A percentile compares a stretch with the other conserved stretches of the same genome.
These are phyloP conservation scores for Malurus elegans DNA, from an alignment of 2,113 vertebrate genomes.

Conservation along the genomic window DNA sequence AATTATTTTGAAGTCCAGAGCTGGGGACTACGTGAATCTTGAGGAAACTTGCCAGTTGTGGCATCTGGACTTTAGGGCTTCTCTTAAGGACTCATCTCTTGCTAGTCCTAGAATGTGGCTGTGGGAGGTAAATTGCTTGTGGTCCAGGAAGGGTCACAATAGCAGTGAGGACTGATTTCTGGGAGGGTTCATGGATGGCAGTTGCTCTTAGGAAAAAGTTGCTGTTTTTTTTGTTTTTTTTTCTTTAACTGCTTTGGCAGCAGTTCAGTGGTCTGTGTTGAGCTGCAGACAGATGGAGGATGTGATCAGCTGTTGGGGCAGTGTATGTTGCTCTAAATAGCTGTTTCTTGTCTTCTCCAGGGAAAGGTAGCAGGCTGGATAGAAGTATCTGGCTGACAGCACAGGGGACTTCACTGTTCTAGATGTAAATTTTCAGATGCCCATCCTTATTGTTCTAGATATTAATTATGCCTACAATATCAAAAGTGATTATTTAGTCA, in stretches of 20 bases:
- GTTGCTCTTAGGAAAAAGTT: background rate
- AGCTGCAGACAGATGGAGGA: conserved; percentile 41
- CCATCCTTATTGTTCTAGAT: background rate
- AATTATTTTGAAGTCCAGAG: background rate
- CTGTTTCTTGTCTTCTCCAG: conserved; percentile 1
- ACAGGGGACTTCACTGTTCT: background rate
- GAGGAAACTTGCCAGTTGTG: background rate
- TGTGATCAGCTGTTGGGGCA: conserved; percentile 56
- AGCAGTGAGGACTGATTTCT: background rate
- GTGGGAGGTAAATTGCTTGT: background rate
- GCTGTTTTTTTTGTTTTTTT: background rate
- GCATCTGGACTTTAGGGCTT: background rate
- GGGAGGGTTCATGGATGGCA: background rate
- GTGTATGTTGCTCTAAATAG: conserved; percentile 37
- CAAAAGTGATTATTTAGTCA: background rate
- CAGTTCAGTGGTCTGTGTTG: conserved; percentile 20
- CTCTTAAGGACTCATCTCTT: background rate
- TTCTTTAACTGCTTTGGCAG: background rate
- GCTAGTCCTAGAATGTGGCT: rapidly evolving
- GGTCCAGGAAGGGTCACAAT: rapidly evolving
- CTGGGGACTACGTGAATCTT: background rate
- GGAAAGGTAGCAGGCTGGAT: background rate
- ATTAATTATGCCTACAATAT: background rate
- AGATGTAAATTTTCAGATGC: background rate
- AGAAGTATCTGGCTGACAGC: background rate